Conservation (phyloP, 2,888 invertebrate species). For the Halictus quadricinctus region DNA sequence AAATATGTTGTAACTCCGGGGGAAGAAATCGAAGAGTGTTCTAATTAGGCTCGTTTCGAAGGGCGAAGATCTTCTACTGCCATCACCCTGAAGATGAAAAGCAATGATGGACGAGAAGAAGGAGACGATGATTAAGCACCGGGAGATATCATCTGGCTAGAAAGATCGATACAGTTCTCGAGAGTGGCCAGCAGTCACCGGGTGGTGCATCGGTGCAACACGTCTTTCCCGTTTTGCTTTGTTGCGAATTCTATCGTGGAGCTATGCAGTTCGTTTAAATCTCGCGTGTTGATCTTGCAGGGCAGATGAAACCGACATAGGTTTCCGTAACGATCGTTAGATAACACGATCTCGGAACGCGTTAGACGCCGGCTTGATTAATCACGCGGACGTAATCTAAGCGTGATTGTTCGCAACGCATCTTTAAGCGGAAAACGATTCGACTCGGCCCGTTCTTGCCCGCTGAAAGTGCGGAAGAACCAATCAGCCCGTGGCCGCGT, state of each 20-base stretch:
- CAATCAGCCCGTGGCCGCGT: neutral
- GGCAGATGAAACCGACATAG: neutral
- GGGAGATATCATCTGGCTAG: constrained; percentile 34
- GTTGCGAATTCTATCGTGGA: neutral
- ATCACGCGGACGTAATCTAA: constrained; percentile 17
- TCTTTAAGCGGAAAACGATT: constrained; percentile 1
- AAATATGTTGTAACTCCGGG: too few relatives aligned
- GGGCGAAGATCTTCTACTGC: too few relatives aligned
- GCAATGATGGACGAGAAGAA: constrained; percentile 25
- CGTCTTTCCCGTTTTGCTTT: constrained; percentile 9
- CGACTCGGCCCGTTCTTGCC: neutral
- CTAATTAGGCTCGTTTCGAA: too few relatives aligned
- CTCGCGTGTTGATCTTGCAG: neutral
- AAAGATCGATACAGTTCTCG: constrained; percentile 37
- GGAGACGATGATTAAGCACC: constrained; percentile 36
- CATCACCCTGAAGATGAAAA: neutral
- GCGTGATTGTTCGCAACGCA: constrained; percentile 1
- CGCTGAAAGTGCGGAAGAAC: constrained; percentile 15
- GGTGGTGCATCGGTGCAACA: neutral
- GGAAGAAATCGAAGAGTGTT: too few relatives aligned
- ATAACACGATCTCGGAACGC: constrained; percentile 13
- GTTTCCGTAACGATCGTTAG: constrained; percentile 23
- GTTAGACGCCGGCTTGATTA: constrained; percentile 15
- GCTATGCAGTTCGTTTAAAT: constrained; percentile 11
- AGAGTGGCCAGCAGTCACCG: neutral